phyloP scores from a whole-genome alignment of 2,888 invertebrate species.

The Stenichneumon culpator region DNA sequence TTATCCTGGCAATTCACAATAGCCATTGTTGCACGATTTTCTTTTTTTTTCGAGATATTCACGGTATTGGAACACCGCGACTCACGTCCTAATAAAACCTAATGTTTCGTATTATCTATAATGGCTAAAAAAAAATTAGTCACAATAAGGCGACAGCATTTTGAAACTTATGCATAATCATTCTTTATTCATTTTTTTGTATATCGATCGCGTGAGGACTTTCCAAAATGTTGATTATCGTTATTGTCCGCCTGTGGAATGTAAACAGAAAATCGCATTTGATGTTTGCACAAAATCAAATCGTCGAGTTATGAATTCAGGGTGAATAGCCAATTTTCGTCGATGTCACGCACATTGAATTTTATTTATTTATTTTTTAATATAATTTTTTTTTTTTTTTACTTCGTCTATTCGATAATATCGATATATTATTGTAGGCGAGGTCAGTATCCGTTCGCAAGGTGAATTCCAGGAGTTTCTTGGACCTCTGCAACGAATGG shows the following conservation, averaged over 20 bases:
- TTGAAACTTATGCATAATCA: too few relatives aligned
- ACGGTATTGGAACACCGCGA: background rate
- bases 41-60: too few relatives aligned
- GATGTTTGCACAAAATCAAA: background rate
- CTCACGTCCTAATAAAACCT: background rate
- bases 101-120: too few relatives aligned
- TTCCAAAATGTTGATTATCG: background rate
- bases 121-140: too few relatives aligned
- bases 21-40: background rate
- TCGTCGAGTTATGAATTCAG: background rate
- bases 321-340: background rate
- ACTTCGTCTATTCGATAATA: constrained; percentile 27
- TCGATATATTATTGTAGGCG: constrained; percentile 61
- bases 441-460: constrained; percentile 46
- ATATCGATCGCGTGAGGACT: background rate
- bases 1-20: background rate
- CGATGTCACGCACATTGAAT: background rate
- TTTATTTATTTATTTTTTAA: constrained; percentile 7
- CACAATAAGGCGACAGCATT: too few relatives aligned
- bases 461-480: constrained; percentile 49
- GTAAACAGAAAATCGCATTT: background rate
- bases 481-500: constrained; percentile 44
- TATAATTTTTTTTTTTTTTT: background rate
- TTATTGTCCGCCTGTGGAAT: background rate
- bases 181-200: too few relatives aligned